phyloP scores from a whole-genome alignment of 1,140 invertebrate genomes.

The Drosophila baimaii region DNA sequence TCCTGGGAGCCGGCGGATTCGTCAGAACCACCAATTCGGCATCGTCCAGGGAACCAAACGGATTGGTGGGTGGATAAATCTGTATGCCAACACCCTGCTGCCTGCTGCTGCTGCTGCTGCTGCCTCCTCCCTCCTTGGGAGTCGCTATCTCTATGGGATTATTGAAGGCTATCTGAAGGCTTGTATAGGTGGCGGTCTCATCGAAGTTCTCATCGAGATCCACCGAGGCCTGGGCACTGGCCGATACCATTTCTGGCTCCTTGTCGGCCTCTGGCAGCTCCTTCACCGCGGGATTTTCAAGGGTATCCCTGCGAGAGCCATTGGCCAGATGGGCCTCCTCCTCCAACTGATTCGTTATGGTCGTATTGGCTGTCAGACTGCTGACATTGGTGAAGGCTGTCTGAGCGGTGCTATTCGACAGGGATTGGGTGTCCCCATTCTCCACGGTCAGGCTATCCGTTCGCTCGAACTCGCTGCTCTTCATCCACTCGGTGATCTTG shows the following conservation, averaged over 20 bases:
- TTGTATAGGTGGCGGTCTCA: conserved; percentile 91
- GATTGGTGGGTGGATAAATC: conserved; percentile 58
- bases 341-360: conserved; percentile 75
- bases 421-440: conserved; percentile 67
- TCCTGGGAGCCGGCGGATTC: conserved; percentile 84
- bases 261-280: conserved; percentile 65
- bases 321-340: conserved; percentile 86
- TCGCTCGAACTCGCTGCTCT: conserved; percentile 78
- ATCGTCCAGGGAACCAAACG: conserved; percentile 67
- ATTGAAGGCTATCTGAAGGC: conserved; percentile 93
- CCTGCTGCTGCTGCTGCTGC: too few species aligned
- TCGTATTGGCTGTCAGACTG: conserved; percentile 71
- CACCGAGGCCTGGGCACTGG: conserved; percentile 82
- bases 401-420: conserved; percentile 65
- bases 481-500: conserved; percentile 83
- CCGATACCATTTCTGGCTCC: conserved; percentile 39
- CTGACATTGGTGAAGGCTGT: conserved; percentile 73
- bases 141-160: conserved; percentile 87
- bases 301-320: conserved; percentile 85
- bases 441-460: conserved; percentile 79
- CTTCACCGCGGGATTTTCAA: conserved; percentile 74
- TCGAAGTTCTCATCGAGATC: conserved; percentile 88
- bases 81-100: background rate
- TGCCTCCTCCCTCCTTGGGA: conserved; percentile 15
- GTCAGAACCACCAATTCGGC: conserved; percentile 74